These are phyloP conservation scores for Daubentonia madagascariensis DNA, from an alignment of 2,113 vertebrate species.

Conservation along the genomic window DNA sequence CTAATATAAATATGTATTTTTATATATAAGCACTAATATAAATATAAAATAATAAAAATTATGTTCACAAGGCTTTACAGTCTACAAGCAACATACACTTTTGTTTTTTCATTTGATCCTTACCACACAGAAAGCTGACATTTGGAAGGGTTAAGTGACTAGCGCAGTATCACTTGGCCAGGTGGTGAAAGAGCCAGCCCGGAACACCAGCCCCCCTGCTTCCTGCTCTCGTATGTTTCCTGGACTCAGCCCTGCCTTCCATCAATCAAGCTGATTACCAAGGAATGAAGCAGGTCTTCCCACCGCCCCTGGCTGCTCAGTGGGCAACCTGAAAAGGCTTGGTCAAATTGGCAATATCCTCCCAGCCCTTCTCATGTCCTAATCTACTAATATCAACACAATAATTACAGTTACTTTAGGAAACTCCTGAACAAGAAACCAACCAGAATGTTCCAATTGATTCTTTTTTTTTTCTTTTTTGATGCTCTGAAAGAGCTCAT, in stretches of 20 bases:
- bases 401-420: slow-evolving; percentile 40
- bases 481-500: neutral
- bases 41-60: neutral
- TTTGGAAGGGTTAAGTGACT: neutral
- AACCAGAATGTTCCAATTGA: neutral
- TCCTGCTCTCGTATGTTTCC: neutral
- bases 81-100: neutral
- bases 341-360: neutral
- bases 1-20: neutral
- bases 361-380: neutral
- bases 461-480: neutral
- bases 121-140: neutral
- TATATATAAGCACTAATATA: neutral
- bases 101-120: neutral
- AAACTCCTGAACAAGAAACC: slow-evolving; percentile 25
- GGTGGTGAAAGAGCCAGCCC: neutral
- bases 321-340: neutral
- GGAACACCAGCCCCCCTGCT: neutral
- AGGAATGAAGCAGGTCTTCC: neutral
- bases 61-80: neutral
- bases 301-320: neutral
- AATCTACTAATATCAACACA: slow-evolving; percentile 37
- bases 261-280: neutral
- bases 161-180: neutral
- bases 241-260: neutral